These are phyloP conservation scores for Eptatretus atami DNA, from an alignment of 2,797 vertebrate genomes.

Conservation along the genomic window DNA sequence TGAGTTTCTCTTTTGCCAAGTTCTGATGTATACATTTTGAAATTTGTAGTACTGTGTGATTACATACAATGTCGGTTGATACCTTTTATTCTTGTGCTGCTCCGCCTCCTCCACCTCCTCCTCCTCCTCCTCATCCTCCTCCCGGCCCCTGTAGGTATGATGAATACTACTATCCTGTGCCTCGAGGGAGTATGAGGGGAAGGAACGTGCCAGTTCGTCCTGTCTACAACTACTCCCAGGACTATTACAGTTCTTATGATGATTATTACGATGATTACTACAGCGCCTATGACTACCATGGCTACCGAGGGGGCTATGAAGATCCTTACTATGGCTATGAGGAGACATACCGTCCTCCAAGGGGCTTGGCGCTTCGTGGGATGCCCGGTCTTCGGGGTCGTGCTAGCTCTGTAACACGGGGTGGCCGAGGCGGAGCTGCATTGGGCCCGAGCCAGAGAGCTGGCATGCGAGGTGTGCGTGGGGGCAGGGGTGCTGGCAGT, in stretches of 20 bases:
- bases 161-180: conserved; percentile 86
- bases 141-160: conserved; percentile 34
- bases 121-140: neutral
- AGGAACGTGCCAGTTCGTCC: conserved; percentile 53
- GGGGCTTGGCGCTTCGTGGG: conserved; percentile 20
- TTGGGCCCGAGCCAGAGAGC: conserved; percentile 11
- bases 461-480: conserved; percentile 17
- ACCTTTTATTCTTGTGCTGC: neutral
- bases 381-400: conserved; percentile 22
- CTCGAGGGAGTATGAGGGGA: conserved; percentile 59
- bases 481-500: conserved; percentile 50
- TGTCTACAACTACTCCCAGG: conserved; percentile 57
- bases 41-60: neutral
- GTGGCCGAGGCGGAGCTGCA: conserved; percentile 36
- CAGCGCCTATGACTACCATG: conserved; percentile 68
- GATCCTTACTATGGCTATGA: conserved; percentile 90
- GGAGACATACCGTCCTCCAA: conserved; percentile 55
- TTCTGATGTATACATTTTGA: no score
- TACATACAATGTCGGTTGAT: neutral
- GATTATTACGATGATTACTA: conserved; percentile 83
- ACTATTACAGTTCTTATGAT: conserved; percentile 63
- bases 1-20: no score
- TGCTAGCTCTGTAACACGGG: conserved; percentile 41
- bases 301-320: conserved; percentile 82
- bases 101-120: neutral